Conservation (phyloP, 2,113 vertebrate genomes). For the Mustela nigripes region DNA sequence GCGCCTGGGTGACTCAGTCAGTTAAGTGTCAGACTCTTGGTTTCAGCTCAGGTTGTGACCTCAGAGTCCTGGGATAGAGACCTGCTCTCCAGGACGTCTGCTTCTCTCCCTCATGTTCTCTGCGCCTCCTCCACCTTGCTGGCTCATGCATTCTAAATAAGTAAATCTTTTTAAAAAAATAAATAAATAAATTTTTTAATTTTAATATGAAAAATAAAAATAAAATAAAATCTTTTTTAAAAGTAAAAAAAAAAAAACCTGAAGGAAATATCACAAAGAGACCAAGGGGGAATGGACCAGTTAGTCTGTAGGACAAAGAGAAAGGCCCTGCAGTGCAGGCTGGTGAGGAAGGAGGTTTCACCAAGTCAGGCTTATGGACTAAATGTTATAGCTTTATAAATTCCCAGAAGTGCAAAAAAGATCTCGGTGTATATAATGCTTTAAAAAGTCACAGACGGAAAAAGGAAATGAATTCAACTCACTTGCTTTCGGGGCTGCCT, state of each 20-base stretch:
- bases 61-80: not conserved
- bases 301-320: not conserved
- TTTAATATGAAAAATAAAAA: no score
- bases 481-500: constrained; percentile 70
- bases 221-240: not conserved
- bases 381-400: constrained; percentile 70
- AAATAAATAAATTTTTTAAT: not conserved
- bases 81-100: not conserved
- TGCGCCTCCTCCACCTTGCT: not conserved
- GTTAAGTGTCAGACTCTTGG: not conserved
- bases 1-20: not conserved
- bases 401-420: constrained; percentile 77
- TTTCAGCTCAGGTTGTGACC: not conserved
- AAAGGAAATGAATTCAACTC: constrained; percentile 81
- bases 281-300: not conserved
- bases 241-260: not conserved
- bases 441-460: constrained; percentile 84
- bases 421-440: constrained; percentile 70
- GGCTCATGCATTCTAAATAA: not conserved
- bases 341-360: constrained; percentile 5
- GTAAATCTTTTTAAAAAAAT: not conserved
- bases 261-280: not conserved
- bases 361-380: constrained; percentile 52
- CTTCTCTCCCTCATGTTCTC: not conserved
- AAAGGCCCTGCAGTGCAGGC: not conserved